phyloP scores from a whole-genome alignment of 1,140 invertebrate species.

The Drosophila willistoni region DNA sequence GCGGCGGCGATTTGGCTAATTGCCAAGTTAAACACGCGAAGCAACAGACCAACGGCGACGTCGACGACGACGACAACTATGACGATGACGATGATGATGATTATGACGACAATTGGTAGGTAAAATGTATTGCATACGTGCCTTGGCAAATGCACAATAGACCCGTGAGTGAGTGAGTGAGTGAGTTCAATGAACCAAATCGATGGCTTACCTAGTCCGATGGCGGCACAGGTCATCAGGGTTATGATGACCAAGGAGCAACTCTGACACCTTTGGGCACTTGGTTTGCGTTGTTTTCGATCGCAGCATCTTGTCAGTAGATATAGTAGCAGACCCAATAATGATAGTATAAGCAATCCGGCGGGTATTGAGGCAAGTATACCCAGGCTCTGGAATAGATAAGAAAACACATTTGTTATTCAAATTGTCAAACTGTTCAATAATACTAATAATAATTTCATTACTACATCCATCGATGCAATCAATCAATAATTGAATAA shows the following conservation, averaged over 20 bases:
- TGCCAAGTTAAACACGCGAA: slow-evolving; percentile 66
- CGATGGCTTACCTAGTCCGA: slow-evolving; percentile 84
- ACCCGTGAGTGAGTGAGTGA: background rate
- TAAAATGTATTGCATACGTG: slow-evolving; percentile 13
- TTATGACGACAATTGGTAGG: slow-evolving; percentile 33
- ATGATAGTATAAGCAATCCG: slow-evolving; percentile 93
- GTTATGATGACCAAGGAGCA: slow-evolving; percentile 91
- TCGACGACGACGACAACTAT: slow-evolving; percentile 32
- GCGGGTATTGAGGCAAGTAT: slow-evolving; percentile 96
- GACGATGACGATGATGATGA: slow-evolving; percentile 18
- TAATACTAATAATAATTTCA: background rate
- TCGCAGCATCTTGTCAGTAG: slow-evolving; percentile 97
- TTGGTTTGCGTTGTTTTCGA: slow-evolving; percentile 91
- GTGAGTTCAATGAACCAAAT: slow-evolving; percentile 49
- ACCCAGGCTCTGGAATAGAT: slow-evolving; percentile 89
- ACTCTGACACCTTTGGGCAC: slow-evolving; percentile 90
- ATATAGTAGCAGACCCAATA: slow-evolving; percentile 94
- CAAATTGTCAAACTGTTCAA: background rate
- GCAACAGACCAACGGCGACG: slow-evolving; percentile 14
- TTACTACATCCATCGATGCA: background rate
- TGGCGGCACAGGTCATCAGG: slow-evolving; percentile 91
- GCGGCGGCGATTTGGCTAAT: slow-evolving; percentile 60
- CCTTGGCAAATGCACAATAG: slow-evolving; percentile 22
- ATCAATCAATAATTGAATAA: slow-evolving; percentile 9
- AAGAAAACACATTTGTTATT: background rate